Conservation (phyloP, 2,797 vertebrate species). For the Bufotes viridis region DNA sequence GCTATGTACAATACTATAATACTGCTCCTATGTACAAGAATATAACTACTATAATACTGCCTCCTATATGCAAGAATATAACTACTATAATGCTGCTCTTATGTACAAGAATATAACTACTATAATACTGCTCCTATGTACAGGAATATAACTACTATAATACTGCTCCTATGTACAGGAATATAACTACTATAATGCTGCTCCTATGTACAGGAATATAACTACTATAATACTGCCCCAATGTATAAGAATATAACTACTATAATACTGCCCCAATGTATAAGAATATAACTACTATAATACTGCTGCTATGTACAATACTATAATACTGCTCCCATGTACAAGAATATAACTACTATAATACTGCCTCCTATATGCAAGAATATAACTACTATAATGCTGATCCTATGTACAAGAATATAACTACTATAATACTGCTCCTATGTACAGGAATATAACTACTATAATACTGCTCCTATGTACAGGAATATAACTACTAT, state of each 20-base stretch:
- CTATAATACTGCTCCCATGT: not conserved
- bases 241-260: not conserved
- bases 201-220: not conserved
- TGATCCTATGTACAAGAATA: not conserved
- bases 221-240: not conserved
- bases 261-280: not conserved
- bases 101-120: not conserved
- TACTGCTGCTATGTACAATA: not conserved
- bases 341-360: slow-evolving; percentile 7
- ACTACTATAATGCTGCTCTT: not conserved
- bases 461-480: not conserved
- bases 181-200: not conserved
- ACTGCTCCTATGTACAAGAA: too few relatives aligned
- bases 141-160: not conserved
- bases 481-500: slow-evolving; percentile 4
- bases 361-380: not conserved
- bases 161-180: not conserved
- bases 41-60: too few relatives aligned
- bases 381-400: not conserved
- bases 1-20: too few relatives aligned
- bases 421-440: slow-evolving; percentile 2
- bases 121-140: not conserved
- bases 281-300: not conserved
- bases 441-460: not conserved
- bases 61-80: not conserved